phyloP scores from a whole-genome alignment of 2,888 invertebrate genomes.

The Omphaloscelis lunosa region DNA sequence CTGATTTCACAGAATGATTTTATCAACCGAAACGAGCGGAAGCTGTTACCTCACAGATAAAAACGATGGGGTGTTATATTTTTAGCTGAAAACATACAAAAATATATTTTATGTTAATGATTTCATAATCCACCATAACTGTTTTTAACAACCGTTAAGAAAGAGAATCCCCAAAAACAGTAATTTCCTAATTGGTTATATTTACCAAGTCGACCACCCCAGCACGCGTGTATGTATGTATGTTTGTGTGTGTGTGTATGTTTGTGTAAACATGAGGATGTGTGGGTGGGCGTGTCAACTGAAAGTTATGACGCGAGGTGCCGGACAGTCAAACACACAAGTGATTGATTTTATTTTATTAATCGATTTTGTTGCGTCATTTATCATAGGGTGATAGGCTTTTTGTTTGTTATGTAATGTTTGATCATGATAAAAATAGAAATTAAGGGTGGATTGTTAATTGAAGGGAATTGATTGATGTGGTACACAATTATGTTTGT shows the following conservation, averaged over 20 bases:
- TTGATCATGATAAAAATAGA: constrained; percentile 39
- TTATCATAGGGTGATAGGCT: constrained; percentile 52
- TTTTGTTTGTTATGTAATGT: constrained; percentile 52
- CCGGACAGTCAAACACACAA: constrained; percentile 58
- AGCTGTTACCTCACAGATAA: constrained; percentile 29
- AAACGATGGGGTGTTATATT: constrained; percentile 42
- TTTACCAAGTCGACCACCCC: constrained; percentile 66
- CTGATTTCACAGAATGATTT: constrained; percentile 38
- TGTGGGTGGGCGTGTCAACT: constrained; percentile 69
- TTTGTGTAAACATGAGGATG: constrained; percentile 49
- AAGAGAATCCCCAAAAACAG: constrained; percentile 52
- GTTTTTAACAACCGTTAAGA: constrained; percentile 31
- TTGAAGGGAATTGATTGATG: constrained; percentile 54
- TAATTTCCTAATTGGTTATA: constrained; percentile 63
- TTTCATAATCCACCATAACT: constrained; percentile 49
- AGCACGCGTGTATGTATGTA: constrained; percentile 1
- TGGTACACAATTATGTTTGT: neutral
- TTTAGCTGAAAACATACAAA: constrained; percentile 20
- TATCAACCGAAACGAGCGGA: constrained; percentile 32
- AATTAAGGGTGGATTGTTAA: constrained; percentile 50
- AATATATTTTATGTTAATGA: constrained; percentile 35
- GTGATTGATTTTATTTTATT: constrained; percentile 62
- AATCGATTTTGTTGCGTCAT: constrained; percentile 55
- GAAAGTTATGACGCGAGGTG: constrained; percentile 67
- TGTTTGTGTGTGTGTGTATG: constrained; percentile 14